Evolutionary conservation across 2,888 invertebrate species (phyloP), one percentile per base, ranked within the genome.

Genomic region (Choristoneura rosaceana): DNA sequence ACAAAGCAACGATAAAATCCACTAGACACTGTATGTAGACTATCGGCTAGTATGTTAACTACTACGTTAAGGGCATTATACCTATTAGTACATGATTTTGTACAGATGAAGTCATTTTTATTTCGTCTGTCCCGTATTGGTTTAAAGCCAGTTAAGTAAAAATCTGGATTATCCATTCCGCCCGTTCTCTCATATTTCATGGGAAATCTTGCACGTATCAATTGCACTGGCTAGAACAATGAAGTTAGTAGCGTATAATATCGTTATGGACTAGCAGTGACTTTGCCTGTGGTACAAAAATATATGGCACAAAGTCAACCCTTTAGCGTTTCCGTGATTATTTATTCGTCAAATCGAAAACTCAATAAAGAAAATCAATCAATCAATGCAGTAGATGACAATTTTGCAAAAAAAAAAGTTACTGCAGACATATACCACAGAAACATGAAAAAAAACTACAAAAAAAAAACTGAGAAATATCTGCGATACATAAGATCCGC

Each of bases 141-240:
- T n/a, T n/a, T n/a, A 14, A n/a, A 47, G 3, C n/a, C 47, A 15
- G 17, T 52, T 7, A 7, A 17, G 17, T 52, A 5, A 9, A 15
- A 52, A 14, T 52, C 15, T 1, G 55, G 3, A 12, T 55, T 25
- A 55, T 25, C 55, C 55, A 25, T 55, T 55, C 25, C 25, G 12
- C 55, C 55, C 25, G 12, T 55, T 25, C 76, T 77, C 70, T 76
- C 47, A 52, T 52, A 75, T 78, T 78, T 71, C 71, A 74, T 74
- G 66, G 69, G 70, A 74, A 71, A 77, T 73, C 76, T 76, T 77
- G 77, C 76, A 76, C 76, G 76, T 80, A 81, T 80, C 81, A 79
- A 79, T 81, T 79, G 79, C 73, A 63, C 74, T 74, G 76, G 75
- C 75, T 66, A 74, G 76, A 77, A 81, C 78, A 82, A 82, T 80